Evolutionary conservation across 2,113 vertebrate species (phyloP), one percentile per base, ranked within the genome.

Genomic region (Candoia aspera): DNA sequence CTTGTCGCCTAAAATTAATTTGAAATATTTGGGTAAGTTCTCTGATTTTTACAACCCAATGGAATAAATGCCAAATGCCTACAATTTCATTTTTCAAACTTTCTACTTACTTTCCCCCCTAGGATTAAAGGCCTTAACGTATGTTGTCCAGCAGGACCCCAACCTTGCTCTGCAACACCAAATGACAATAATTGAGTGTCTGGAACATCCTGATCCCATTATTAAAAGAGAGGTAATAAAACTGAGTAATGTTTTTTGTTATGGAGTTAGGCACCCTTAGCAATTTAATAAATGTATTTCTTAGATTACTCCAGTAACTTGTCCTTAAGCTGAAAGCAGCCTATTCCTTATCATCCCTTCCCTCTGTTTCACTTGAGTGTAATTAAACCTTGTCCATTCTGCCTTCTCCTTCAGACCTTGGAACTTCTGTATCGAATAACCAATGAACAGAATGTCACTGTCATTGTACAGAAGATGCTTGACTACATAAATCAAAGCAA

Each of bases 151-250:
- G 95, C 99, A 99, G 95, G 99, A 99, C 96, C 98, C 99, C 21
- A 98, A 97, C 94, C 97, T 99, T 92, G 99, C 99, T 83, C 97
- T 99, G 92, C 99, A 99, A 93, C 99, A 99, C 96, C 99, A 99
- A 96, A 99, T 99, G 98, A 99, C 99, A 95, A 99, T 99, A 96
- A 99, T 99, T 92, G 99, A 99, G 95, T 99, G 99, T 96, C 97
- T 99, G 42, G 98, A 99, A 94, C 99, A 99, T 93, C 96, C 98
- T 6, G 99, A 99, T 97, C 98, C 98, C 90, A 99, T 99, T 97
- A 99, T 99, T 95, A 99, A 99, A 97, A 98, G 98, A 96, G 99
- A 99, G 98, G 99, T 99, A 93, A 97, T 79, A 79, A 79, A 23
- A 79, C 1, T 33, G 37, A 33, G 68, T 79, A 37, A 79, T 0